Base-by-base conservation (phyloP, 1,140 invertebrate species). In the Idris sp. region DNA sequence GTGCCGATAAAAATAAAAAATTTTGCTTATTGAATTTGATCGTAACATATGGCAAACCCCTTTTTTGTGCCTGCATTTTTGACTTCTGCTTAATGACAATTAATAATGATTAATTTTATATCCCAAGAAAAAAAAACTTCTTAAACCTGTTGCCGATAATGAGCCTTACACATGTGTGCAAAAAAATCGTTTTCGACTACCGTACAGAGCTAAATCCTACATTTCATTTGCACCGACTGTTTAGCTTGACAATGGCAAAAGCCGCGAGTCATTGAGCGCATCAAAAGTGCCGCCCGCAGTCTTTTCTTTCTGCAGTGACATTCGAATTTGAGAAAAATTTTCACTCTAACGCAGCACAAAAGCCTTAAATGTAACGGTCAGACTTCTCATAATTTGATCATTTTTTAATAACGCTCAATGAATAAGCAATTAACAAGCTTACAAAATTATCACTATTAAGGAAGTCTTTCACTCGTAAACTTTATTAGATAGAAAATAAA, bases 161-260 rank as follows among this genome's bases (percentile, higher is more conserved):
- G 74, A 78, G 81, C 77, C 78, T 81, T 83, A 81, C 82, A 79
- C 62, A 62, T n/a, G n/a, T n/a, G n/a, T n/a, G 72, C 53, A 79
- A 81, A 81, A 81, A 79, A 83, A 84, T 83, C n/a, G 44, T 74
- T 76, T 79, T 77, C 74, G 74, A 81, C 75, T 78, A 82, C 80
- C 71, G 80, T 53, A 67, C n/a, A 67, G 51, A 51, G 64, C 64
- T 68, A 64, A 79, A 80, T 74, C 68, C 78, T 49, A 77, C 76
- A 77, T 82, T 81, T 84, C 78, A 81, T 83, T 80, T 59, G 61
- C 74, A 75, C 76, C 74, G 73, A 80, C 79, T 82, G 80, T 83
- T 84, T 81, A 83, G 79, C 81, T 78, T 74, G 76, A 83, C 79
- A 80, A 83, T 81, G 75, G n/a, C n/a, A 77, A 76, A 84, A 85